Base-by-base conservation (phyloP, 2,113 vertebrate genomes). In the Tichodroma muraria region DNA sequence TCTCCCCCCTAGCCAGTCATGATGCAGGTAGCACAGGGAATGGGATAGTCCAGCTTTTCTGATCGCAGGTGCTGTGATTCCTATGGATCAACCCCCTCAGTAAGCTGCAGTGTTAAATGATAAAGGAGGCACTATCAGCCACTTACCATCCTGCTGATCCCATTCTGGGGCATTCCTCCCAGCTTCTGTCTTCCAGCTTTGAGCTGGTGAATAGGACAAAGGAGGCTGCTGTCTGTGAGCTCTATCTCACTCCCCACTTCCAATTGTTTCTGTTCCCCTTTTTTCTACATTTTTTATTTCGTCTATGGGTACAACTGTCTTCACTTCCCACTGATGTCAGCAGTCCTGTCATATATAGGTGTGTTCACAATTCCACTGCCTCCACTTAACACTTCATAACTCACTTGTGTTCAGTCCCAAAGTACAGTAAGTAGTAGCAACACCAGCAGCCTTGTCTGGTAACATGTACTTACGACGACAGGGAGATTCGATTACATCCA, bases 311-410 rank as follows among this genome's bases (percentile, higher is more conserved):
- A 93, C 95, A 90, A 95, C 85, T 94, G 91, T 96, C 96, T 90
- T 95, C 73, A 52, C 85, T 95, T 95, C 94, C 85, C 94, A 95
- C 83, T 94, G 93, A 95, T 95, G 95, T 97, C 96, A 95, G 95
- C 85, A 88, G 84, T 76, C 82, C 90, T 95, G 85, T 90, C 95
- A 68, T 38, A 50, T 25, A 76, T 88, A 95, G 94, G 94, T 96
- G 95, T 72, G 92, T 90, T 95, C 93, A 88, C 85, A 92, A 93
- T 93, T 90, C 90, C 90, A 88, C 92, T 92, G 90, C 82, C 66
- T 95, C 88, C 94, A 85, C 88, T 96, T 95, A 91, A 64, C 94
- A 95, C 94, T 76, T 76, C 90, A 90, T 95, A 95, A 96, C 85
- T 97, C 93, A 94, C 75, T 93, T 6, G 20, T 75, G 76, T 7